Percentiles rank a stretch among this genome's conserved stretches.
Evolutionary conservation across 1,140 invertebrate species (phyloP).

Genomic region (Camponotus pennsylvanicus): DNA sequence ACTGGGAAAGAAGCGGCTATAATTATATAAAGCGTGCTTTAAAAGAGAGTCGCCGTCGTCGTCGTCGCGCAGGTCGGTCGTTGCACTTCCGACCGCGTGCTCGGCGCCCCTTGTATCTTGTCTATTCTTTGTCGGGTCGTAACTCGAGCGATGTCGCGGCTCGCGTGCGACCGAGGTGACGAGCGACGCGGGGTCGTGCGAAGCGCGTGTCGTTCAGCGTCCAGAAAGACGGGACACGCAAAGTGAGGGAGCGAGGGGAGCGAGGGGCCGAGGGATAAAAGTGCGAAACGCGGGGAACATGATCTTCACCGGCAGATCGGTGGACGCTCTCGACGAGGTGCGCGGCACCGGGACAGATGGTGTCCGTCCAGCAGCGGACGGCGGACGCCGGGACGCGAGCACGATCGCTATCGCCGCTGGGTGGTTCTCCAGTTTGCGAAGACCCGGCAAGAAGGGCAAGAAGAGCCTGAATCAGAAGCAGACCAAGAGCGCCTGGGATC

Average conservation of each 20-base stretch:
- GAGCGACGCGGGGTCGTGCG: not conserved
- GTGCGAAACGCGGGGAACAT: slow-evolving; percentile 66
- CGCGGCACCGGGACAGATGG: slow-evolving; percentile 37
- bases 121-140: not conserved
- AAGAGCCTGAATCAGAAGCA: slow-evolving; percentile 82
- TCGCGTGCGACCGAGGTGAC: not conserved
- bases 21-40: not conserved
- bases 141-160: slow-evolving; percentile 10
- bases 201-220: not conserved
- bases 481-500: slow-evolving; percentile 89
- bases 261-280: not conserved
- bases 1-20: no score
- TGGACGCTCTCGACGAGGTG: slow-evolving; percentile 81
- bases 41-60: not conserved
- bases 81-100: slow-evolving; percentile 46
- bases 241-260: slow-evolving; percentile 16
- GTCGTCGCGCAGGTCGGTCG: slow-evolving; percentile 26
- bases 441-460: slow-evolving; percentile 86
- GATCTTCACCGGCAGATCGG: slow-evolving; percentile 83
- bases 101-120: slow-evolving; percentile 34
- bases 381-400: slow-evolving; percentile 70
- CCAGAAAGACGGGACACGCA: not conserved
- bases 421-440: slow-evolving; percentile 92
- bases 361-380: slow-evolving; percentile 31
- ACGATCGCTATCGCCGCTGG: slow-evolving; percentile 88